Percentiles rank a stretch among this genome's conserved stretches.
These are phyloP conservation scores for Platichthys flesus DNA, from an alignment of 2,113 vertebrate genomes.

Conservation along the genomic window DNA sequence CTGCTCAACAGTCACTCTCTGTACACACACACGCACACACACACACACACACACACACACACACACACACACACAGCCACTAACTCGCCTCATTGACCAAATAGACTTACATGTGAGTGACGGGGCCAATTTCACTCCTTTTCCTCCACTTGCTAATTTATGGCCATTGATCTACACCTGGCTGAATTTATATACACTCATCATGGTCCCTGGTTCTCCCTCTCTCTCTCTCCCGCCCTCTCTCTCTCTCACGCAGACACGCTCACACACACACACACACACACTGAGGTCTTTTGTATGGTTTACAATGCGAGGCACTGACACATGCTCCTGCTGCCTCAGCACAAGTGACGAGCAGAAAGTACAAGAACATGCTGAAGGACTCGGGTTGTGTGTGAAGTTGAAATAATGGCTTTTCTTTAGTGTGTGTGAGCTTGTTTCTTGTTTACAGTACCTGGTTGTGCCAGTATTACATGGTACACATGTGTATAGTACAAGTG, in stretches of 20 bases:
- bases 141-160: constrained; percentile 73
- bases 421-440: constrained; percentile 1
- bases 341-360: constrained; percentile 63
- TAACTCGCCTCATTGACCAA: constrained; percentile 77
- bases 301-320: constrained; percentile 57
- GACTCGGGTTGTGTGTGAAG: constrained; percentile 36
- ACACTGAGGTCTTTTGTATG: constrained; percentile 54
- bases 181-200: constrained; percentile 79
- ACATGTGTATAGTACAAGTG: background rate
- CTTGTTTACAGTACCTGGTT: constrained; percentile 17
- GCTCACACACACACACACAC: constrained; percentile 25
- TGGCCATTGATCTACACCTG: constrained; percentile 76
- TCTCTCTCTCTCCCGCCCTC: background rate
- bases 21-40: constrained; percentile 19
- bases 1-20: constrained; percentile 67
- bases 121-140: constrained; percentile 77
- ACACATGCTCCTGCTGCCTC: constrained; percentile 73
- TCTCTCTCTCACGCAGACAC: background rate
- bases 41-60: constrained; percentile 38
- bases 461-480: constrained; percentile 9
- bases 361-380: constrained; percentile 65
- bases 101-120: constrained; percentile 80
- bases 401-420: constrained; percentile 42
- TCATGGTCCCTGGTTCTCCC: constrained; percentile 59
- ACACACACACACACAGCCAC: constrained; percentile 19